Conservation (phyloP, 2,888 invertebrate genomes). For the Hetaerina titia region DNA sequence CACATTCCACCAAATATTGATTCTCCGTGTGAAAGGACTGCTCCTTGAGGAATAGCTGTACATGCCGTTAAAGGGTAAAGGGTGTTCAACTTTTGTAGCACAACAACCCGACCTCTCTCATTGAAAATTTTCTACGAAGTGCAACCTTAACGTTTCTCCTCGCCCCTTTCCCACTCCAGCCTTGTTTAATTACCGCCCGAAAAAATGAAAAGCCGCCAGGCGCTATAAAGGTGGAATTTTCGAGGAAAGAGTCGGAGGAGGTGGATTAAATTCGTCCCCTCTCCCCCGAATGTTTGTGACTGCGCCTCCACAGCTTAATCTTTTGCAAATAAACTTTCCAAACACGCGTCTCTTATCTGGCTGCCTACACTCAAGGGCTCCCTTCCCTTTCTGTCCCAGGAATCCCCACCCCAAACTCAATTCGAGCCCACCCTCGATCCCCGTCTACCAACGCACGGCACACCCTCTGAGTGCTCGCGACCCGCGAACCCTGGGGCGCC, state of each 20-base stretch:
- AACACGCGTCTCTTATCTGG: slow-evolving; percentile 61
- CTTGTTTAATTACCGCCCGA: background rate
- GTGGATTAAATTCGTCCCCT: background rate
- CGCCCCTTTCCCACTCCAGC: background rate
- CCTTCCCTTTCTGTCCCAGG: background rate
- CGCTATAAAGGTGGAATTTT: background rate
- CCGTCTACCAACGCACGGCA: background rate
- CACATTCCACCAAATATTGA: too few relatives aligned
- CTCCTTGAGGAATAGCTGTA: too few relatives aligned
- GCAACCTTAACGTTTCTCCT: background rate
- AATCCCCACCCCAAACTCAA: background rate
- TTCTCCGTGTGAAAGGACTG: too few relatives aligned
- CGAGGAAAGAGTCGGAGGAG: background rate
- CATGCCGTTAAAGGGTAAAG: too few relatives aligned
- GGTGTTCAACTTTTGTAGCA: background rate
- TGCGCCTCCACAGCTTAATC: slow-evolving; percentile 58
- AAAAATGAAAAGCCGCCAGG: background rate
- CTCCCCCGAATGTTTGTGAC: slow-evolving; percentile 43
- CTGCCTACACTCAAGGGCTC: slow-evolving; percentile 24
- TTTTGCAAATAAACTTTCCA: slow-evolving; percentile 61
- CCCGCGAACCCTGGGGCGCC: background rate
- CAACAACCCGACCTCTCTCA: background rate
- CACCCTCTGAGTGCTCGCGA: background rate
- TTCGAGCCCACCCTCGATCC: background rate
- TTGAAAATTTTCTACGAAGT: background rate